Percentiles rank a stretch among this genome's conserved stretches.
Evolutionary conservation across 1,140 invertebrate species (phyloP).

Genomic region (Sycophila sp.): DNA sequence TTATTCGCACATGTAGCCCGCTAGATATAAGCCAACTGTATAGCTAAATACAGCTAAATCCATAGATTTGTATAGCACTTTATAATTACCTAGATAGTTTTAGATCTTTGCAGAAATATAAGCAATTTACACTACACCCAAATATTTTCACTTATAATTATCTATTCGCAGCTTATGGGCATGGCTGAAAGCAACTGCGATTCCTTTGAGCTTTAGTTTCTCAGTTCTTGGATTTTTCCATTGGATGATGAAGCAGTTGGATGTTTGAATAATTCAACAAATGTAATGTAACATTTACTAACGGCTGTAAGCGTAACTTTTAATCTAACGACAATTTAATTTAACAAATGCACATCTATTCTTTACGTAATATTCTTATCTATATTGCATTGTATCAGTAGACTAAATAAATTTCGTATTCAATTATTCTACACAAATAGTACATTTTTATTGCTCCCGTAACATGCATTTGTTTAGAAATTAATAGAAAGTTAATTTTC

Average conservation of each 20-base stretch:
- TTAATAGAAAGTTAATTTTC: too few species aligned
- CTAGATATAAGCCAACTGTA: too few species aligned
- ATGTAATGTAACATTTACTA: background rate
- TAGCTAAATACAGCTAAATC: too few species aligned
- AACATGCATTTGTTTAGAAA: too few species aligned
- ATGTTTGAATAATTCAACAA: constrained; percentile 49
- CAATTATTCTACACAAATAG: background rate
- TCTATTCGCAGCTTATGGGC: constrained; percentile 72
- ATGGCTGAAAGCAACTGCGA: constrained; percentile 78
- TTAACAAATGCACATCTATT: constrained; percentile 19
- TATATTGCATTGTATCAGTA: background rate
- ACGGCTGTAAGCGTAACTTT: constrained; percentile 15
- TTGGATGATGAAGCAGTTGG: constrained; percentile 78
- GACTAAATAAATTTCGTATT: constrained; percentile 21
- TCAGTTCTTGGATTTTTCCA: constrained; percentile 79
- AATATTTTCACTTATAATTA: too few species aligned
- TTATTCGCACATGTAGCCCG: constrained; percentile 6
- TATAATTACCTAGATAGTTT: too few species aligned
- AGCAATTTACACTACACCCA: too few species aligned
- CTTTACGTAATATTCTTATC: constrained; percentile 10
- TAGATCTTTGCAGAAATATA: too few species aligned
- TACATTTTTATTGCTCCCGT: too few species aligned
- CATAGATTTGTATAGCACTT: too few species aligned
- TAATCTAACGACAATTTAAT: background rate
- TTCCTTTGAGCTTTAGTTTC: constrained; percentile 81